These are phyloP conservation scores for Dione vanillae DNA, from an alignment of 2,888 invertebrate genomes.

Conservation along the genomic window DNA sequence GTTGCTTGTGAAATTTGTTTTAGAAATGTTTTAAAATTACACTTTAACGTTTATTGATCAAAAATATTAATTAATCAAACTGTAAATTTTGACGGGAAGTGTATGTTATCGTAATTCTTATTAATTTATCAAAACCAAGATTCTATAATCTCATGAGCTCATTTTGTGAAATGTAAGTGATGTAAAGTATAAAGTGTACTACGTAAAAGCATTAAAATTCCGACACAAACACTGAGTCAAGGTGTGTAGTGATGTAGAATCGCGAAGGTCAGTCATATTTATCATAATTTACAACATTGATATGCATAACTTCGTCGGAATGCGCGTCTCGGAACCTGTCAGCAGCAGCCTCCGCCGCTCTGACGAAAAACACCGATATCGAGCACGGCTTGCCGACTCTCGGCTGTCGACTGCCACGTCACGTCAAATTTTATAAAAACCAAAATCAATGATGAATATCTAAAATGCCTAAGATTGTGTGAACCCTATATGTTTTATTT, in stretches of 20 bases:
- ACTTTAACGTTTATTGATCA: too few species aligned
- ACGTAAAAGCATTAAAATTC: not conserved
- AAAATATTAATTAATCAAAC: not conserved
- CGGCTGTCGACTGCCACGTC: not conserved
- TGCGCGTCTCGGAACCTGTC: conserved; percentile 38
- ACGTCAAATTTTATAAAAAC: too few species aligned
- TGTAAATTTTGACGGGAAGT: not conserved
- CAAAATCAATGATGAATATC: too few species aligned
- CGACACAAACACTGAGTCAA: not conserved
- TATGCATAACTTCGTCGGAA: conserved; percentile 40
- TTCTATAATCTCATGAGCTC: too few species aligned
- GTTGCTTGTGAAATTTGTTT: not conserved
- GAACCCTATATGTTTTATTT: too few species aligned
- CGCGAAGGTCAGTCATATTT: conserved; percentile 34
- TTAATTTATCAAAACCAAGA: too few species aligned
- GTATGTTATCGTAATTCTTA: not conserved
- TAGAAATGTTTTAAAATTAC: not conserved
- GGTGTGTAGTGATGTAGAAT: not conserved
- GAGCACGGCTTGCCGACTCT: not conserved
- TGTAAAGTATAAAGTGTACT: too few species aligned
- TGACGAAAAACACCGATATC: conserved; percentile 30
- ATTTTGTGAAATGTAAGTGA: too few species aligned
- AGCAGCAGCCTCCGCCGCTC: conserved; percentile 24
- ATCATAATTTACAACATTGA: conserved; percentile 35
- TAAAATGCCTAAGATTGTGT: not conserved